Conservation (phyloP, 2,113 vertebrate species). For the Meles meles region DNA sequence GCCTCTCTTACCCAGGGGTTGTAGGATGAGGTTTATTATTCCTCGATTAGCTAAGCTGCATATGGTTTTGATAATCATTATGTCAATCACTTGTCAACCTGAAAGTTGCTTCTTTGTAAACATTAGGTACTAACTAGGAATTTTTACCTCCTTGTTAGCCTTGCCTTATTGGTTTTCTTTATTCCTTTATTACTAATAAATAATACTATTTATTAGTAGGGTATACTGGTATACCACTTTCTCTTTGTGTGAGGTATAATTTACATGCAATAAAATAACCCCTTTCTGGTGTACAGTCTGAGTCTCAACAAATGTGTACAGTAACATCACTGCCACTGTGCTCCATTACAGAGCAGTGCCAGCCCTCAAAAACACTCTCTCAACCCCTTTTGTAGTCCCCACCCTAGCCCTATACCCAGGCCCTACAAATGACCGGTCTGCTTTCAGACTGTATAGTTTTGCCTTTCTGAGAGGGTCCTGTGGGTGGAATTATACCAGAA, state of each 20-base stretch:
- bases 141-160: not conserved
- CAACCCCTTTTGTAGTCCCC: not conserved
- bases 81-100: not conserved
- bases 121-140: slow-evolving; percentile 1
- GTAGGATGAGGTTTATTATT: not conserved
- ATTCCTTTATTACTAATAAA: too few species aligned
- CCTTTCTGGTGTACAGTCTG: not conserved
- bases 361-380: not conserved
- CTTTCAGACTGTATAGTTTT: not conserved
- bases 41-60: not conserved
- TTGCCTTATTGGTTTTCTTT: not conserved
- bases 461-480: not conserved
- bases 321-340: not conserved
- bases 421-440: not conserved
- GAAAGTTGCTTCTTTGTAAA: slow-evolving; percentile 20
- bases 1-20: not conserved
- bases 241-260: not conserved
- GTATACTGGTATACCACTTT: not conserved
- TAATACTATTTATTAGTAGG: slow-evolving; percentile 16
- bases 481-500: not conserved
- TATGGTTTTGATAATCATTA: not conserved
- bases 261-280: not conserved
- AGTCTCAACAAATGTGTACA: not conserved
- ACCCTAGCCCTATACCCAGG: accelerated
- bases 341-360: not conserved